A percentile compares a stretch with the other conserved stretches of the same genome.
phyloP scores from a whole-genome alignment of 2,797 vertebrate species.

The Xenopus petersii region DNA sequence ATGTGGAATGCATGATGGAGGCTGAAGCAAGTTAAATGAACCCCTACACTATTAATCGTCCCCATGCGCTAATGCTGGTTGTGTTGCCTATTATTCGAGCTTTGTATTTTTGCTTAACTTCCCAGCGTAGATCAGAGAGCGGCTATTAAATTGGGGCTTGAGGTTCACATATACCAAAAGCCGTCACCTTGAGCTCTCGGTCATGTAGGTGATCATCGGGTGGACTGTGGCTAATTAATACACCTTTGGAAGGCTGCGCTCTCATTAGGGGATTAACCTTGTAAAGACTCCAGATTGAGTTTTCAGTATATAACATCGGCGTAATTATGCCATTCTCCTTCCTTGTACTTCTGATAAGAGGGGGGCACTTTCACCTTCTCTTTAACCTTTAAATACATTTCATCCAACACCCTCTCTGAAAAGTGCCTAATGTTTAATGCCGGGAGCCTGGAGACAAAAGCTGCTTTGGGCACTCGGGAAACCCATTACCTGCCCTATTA shows the following conservation, averaged over 20 bases:
- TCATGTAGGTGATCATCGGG: conserved; percentile 41
- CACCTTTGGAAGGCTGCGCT: conserved; percentile 36
- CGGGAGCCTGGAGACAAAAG: too few relatives aligned
- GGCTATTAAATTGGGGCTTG: conserved; percentile 10
- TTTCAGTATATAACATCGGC: conserved; percentile 43
- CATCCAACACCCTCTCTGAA: neutral
- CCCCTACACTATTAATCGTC: too few relatives aligned
- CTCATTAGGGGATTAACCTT: conserved; percentile 46
- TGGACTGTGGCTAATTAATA: conserved; percentile 35
- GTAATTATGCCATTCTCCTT: conserved; percentile 39
- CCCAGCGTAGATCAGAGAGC: neutral
- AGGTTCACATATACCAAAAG: conserved; percentile 12
- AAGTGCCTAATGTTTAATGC: too few relatives aligned
- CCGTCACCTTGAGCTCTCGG: conserved; percentile 37
- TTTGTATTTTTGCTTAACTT: too few relatives aligned
- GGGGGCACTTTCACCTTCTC: conserved; percentile 42
- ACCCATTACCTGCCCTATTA: too few relatives aligned
- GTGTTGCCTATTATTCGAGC: too few relatives aligned
- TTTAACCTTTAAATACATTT: conserved; percentile 46
- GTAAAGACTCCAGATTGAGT: conserved; percentile 40
- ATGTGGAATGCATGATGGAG: too few relatives aligned
- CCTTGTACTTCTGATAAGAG: conserved; percentile 30
- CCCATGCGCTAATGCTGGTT: too few relatives aligned
- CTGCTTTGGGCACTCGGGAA: too few relatives aligned
- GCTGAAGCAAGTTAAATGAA: too few relatives aligned